Evolutionary conservation across 2,888 invertebrate species (phyloP).

Genomic region (Euzophera pinguis): DNA sequence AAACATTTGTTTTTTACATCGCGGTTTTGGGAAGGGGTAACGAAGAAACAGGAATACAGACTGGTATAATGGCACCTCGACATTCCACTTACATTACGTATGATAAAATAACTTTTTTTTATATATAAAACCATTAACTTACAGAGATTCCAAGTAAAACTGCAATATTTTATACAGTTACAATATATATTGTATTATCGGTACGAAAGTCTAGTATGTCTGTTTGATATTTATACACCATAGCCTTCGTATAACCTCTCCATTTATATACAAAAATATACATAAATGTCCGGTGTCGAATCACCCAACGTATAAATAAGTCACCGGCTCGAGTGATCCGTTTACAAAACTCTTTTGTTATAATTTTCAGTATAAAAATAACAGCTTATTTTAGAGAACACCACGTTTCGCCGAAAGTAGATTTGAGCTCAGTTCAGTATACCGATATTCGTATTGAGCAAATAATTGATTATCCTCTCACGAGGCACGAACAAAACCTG

Average conservation of each 20-base stretch:
- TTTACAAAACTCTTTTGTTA: constrained; percentile 29
- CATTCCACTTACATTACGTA: constrained; percentile 63
- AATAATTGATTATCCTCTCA: constrained; percentile 31
- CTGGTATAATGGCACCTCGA: constrained; percentile 76
- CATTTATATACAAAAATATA: constrained; percentile 78
- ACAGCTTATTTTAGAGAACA: constrained; percentile 47
- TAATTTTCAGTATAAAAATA: constrained; percentile 60
- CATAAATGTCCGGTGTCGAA: constrained; percentile 62
- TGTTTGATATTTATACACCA: constrained; percentile 66
- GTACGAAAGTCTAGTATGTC: constrained; percentile 47
- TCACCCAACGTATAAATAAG: constrained; percentile 36
- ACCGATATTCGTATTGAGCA: constrained; percentile 42
- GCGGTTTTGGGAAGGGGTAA: constrained; percentile 19
- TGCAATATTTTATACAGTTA: constrained; percentile 39
- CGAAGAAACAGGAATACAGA: constrained; percentile 61
- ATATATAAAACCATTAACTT: constrained; percentile 68
- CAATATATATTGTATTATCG: constrained; percentile 49
- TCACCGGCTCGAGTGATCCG: constrained; percentile 40
- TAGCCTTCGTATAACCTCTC: constrained; percentile 57
- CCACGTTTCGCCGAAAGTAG: constrained; percentile 30
- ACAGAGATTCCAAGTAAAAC: constrained; percentile 72
- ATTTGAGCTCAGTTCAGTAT: constrained; percentile 34
- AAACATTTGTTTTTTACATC: constrained; percentile 18
- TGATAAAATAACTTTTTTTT: constrained; percentile 55
- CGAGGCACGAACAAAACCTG: constrained; percentile 23